Evolutionary conservation across 2,113 vertebrate genomes (phyloP), one percentile per base, ranked within the genome.

Genomic region (Gallinago jamesoni): DNA sequence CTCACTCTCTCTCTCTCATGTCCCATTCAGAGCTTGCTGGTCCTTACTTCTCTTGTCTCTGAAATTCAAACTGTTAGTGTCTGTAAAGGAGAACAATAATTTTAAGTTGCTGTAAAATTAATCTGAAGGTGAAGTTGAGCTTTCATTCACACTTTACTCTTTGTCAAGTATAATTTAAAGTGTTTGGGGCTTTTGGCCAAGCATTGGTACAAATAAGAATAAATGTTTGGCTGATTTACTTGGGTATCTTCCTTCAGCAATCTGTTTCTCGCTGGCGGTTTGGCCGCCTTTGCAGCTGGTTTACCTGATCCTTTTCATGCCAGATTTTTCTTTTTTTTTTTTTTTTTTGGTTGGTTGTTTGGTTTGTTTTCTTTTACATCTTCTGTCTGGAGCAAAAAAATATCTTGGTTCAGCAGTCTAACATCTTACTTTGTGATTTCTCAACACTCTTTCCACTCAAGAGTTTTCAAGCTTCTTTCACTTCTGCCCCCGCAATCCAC

Each of bases 221-320:
- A 84, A 92, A 93, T 66, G 74, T 28, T 89, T 95, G 82, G 47
- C 60, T 95, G 83, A 69, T 72, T 94, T 69, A 55, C 22, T 76
- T 92, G 63, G 25, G 48, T 80, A n/a, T 77, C 75, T 94, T 93
- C 62, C 72, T 90, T 90, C 83, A 78, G 55, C 80, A 93, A 33
- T 83, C 80, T 81, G 75, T 86, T 93, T 87, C 57, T 73, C 68
- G 30, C 45, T 95, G 59, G 80, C 3, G 4, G 41, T 63, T 91
- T 88, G 76, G 80, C 68, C 47, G n/a, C 43, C 43, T 68, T 50
- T 93, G 72, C 60, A n/a, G 59, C 72, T 94, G 86, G 43, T 59
- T 47, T 95, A 93, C 93, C 80, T 94, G 59, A 18, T 86, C 66
- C 19, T 93, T 85, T 83, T 93, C 57, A 55, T 90, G 79, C 23